Evolutionary conservation across 1,140 invertebrate genomes (phyloP).

Genomic region (Drosophila ercepeae): DNA sequence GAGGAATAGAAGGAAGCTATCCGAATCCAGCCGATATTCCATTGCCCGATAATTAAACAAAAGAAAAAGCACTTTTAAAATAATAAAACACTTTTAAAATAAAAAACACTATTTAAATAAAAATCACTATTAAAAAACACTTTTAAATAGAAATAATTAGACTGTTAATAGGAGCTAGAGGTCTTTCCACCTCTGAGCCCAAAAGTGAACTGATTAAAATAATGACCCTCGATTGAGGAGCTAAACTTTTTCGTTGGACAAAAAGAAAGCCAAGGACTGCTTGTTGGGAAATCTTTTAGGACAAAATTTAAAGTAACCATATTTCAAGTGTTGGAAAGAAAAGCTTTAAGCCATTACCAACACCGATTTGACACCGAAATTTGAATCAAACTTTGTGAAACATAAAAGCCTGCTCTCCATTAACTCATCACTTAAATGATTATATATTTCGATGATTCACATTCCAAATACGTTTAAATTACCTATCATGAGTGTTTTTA

Average conservation of each 20-base stretch:
- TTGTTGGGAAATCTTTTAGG: neutral
- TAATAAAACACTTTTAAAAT: neutral
- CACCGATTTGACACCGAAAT: no score
- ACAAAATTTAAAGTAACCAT: neutral
- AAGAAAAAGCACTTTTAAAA: no score
- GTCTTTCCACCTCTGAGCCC: neutral
- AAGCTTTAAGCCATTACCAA: no score
- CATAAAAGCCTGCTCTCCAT: no score
- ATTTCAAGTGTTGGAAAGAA: neutral
- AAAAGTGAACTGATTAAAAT: neutral
- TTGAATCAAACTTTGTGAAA: no score
- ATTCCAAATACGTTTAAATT: neutral
- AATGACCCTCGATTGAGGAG: neutral
- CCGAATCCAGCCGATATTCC: no score
- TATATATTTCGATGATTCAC: neutral
- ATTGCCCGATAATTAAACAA: no score
- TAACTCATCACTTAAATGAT: neutral
- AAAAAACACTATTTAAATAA: neutral
- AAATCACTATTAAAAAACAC: neutral
- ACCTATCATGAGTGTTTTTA: neutral
- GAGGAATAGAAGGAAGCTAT: no score
- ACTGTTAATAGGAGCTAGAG: neutral
- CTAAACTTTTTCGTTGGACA: neutral
- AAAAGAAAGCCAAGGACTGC: neutral
- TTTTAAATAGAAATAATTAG: neutral